These are phyloP conservation scores for Vireo griseus DNA, from an alignment of 2,797 vertebrate species.

Conservation along the genomic window DNA sequence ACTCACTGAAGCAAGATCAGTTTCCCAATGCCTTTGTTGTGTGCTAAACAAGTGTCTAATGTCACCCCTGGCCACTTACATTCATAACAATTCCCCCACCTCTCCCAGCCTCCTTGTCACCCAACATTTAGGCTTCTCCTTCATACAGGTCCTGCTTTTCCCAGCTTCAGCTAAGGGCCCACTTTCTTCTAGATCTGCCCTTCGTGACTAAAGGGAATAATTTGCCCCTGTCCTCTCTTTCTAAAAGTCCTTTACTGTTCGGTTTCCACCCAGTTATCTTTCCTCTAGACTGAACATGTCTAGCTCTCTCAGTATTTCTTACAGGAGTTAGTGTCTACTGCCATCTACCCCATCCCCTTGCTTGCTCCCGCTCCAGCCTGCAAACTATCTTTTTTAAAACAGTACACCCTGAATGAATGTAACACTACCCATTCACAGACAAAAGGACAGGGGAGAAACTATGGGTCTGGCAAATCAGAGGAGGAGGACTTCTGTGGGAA, in stretches of 20 bases:
- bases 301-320: background rate
- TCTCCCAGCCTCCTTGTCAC: background rate
- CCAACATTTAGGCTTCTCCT: background rate
- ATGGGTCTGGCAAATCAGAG: background rate
- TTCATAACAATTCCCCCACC: background rate
- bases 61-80: background rate
- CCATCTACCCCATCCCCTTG: background rate
- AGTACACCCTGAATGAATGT: background rate
- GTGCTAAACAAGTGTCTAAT: background rate
- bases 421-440: background rate
- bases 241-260: background rate
- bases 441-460: background rate
- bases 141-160: background rate
- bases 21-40: background rate
- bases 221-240: background rate
- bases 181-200: background rate
- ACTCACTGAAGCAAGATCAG: background rate
- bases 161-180: background rate
- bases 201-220: slow-evolving; percentile 2
- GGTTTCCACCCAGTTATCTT: background rate
- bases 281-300: background rate
- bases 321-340: background rate
- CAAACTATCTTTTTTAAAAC: background rate
- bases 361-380: background rate
- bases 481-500: background rate